Percentiles rank a stretch among this genome's conserved stretches.
phyloP scores from a whole-genome alignment of 2,888 invertebrate genomes.

The Leucozona laternaria region DNA sequence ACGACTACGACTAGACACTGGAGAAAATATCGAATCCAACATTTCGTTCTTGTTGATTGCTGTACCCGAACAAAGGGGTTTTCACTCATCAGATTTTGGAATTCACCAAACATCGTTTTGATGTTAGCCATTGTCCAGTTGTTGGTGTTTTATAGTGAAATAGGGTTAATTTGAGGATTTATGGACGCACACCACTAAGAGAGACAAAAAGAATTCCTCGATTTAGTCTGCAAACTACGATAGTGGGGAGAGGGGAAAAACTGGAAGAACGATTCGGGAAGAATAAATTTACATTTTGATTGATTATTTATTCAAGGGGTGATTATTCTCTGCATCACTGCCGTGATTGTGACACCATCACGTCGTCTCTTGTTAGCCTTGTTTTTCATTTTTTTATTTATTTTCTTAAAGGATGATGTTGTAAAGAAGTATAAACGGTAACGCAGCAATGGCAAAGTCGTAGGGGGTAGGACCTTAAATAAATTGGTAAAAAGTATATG shows the following conservation, averaged over 20 bases:
- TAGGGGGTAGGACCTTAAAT: conserved; percentile 46
- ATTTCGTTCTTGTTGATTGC: conserved; percentile 15
- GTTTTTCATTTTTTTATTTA: conserved; percentile 57
- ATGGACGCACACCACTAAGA: conserved; percentile 27
- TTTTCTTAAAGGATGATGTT: conserved; percentile 31
- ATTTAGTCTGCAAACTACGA: background rate
- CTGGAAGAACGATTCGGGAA: conserved; percentile 35
- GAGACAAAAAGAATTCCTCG: conserved; percentile 1
- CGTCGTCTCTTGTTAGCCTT: conserved; percentile 63
- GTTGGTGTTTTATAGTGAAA: conserved; percentile 47
- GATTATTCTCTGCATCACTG: conserved; percentile 74
- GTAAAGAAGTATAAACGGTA: conserved; percentile 5
- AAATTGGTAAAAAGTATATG: conserved; percentile 65
- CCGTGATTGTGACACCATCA: conserved; percentile 74
- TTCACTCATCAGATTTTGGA: conserved; percentile 23
- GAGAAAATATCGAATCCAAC: conserved; percentile 26
- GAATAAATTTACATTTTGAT: conserved; percentile 78
- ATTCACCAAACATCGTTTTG: conserved; percentile 54
- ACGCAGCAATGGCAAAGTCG: background rate
- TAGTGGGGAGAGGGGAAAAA: background rate
- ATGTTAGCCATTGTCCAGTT: conserved; percentile 18
- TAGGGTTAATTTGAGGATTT: conserved; percentile 71
- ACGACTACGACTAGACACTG: background rate
- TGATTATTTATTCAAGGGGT: conserved; percentile 77
- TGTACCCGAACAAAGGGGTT: conserved; percentile 20